Conservation (phyloP, 2,888 invertebrate genomes). For the Liposcelis brunnea region DNA sequence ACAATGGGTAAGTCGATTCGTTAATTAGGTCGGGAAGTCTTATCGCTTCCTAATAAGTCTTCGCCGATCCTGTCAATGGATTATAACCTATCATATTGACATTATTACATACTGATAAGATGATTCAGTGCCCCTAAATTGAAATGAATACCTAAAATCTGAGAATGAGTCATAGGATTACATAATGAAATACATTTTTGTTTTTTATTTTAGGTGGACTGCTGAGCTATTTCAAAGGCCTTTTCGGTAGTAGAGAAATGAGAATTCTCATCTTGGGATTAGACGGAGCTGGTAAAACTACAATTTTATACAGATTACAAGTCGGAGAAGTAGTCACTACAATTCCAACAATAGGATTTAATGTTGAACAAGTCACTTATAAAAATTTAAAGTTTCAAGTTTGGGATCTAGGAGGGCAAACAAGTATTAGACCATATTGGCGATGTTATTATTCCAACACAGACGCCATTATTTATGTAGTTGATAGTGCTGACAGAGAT, state of each 20-base stretch:
- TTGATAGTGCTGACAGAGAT: slow-evolving; percentile 97
- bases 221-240: slow-evolving; percentile 88
- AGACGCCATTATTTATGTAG: slow-evolving; percentile 99
- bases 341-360: slow-evolving; percentile 96
- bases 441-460: slow-evolving; percentile 99
- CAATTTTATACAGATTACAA: slow-evolving; percentile 93
- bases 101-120: too few relatives aligned
- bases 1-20: too few relatives aligned
- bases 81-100: too few relatives aligned
- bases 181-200: too few relatives aligned
- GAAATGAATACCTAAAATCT: too few relatives aligned
- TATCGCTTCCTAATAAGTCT: too few relatives aligned
- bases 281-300: slow-evolving; percentile 98
- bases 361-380: slow-evolving; percentile 97
- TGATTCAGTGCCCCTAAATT: too few relatives aligned
- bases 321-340: slow-evolving; percentile 98
- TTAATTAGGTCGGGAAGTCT: too few relatives aligned
- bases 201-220: slow-evolving; percentile 59
- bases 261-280: slow-evolving; percentile 92
- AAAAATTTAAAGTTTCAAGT: slow-evolving; percentile 99
- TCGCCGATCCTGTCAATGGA: too few relatives aligned
- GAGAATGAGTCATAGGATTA: too few relatives aligned
- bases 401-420: slow-evolving; percentile 98
- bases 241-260: slow-evolving; percentile 95
- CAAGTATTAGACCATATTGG: slow-evolving; percentile 99